These are phyloP conservation scores for Habroteleia sp. DNA, from an alignment of 2,888 invertebrate genomes.

Conservation along the genomic window DNA sequence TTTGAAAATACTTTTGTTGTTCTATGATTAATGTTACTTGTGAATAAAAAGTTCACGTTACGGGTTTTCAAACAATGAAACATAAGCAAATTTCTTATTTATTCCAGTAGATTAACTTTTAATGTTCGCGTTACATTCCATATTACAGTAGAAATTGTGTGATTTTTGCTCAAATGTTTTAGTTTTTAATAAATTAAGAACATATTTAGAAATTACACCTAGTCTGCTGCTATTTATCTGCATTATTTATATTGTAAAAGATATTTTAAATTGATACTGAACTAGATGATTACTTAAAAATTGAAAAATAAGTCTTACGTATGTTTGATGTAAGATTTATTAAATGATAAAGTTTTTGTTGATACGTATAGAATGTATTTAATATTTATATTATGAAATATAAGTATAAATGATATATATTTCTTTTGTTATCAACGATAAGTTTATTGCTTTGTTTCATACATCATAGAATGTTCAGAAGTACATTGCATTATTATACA, in stretches of 20 bases:
- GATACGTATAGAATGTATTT: constrained; percentile 22
- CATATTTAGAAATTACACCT: no score
- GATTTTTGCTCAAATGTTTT: neutral
- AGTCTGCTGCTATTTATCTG: no score
- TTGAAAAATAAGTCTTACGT: no score
- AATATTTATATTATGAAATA: constrained; percentile 10
- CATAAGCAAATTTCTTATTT: constrained; percentile 7
- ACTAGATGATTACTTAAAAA: no score
- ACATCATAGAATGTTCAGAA: constrained; percentile 50
- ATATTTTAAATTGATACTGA: no score
- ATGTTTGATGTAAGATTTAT: no score
- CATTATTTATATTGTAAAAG: no score
- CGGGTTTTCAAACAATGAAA: constrained; percentile 52
- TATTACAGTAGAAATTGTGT: neutral
- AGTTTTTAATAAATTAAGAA: no score
- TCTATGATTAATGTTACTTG: constrained; percentile 46
- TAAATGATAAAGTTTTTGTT: constrained; percentile 11
- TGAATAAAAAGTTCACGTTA: constrained; percentile 43
- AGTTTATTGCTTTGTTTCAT: constrained; percentile 49
- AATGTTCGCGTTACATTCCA: constrained; percentile 34
- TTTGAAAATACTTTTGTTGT: constrained; percentile 33
- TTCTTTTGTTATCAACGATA: constrained; percentile 5
- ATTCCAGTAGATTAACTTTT: constrained; percentile 8
- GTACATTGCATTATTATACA: constrained; percentile 47
- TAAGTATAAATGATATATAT: no score